These are phyloP conservation scores for Pogonomyrmex californicus DNA, from an alignment of 1,140 invertebrate species.

Conservation along the genomic window DNA sequence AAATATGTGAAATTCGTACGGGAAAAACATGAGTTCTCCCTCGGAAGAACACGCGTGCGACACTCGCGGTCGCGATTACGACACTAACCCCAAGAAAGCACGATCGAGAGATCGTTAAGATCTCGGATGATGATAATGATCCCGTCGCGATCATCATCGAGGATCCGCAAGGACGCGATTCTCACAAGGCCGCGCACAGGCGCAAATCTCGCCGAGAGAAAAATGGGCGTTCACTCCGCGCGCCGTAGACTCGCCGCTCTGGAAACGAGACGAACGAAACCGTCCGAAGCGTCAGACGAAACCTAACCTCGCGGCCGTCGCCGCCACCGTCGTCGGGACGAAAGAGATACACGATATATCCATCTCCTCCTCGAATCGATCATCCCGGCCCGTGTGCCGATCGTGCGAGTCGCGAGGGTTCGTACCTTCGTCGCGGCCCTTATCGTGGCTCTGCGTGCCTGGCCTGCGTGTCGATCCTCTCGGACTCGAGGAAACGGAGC, in stretches of 20 bases:
- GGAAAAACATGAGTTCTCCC: not conserved
- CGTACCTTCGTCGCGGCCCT: not conserved
- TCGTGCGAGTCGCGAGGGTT: not conserved
- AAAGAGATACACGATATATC: too few species aligned
- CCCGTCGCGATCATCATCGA: not conserved
- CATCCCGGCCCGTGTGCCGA: not conserved
- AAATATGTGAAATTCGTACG: not conserved
- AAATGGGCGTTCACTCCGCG: constrained; percentile 85
- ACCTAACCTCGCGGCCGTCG: constrained; percentile 75
- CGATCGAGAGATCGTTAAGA: not conserved
- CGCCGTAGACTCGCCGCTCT: constrained; percentile 63
- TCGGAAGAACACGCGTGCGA: not conserved
- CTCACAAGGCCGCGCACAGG: constrained; percentile 1
- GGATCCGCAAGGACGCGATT: not conserved
- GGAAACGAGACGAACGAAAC: constrained; percentile 47
- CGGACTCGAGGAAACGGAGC: not conserved
- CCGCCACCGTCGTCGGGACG: not conserved
- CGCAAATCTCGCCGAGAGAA: constrained; percentile 64
- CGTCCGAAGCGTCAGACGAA: not conserved
- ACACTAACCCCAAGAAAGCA: not conserved
- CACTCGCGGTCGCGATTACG: not conserved
- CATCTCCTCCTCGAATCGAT: not conserved
- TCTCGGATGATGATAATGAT: not conserved
- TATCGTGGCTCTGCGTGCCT: constrained; percentile 3
- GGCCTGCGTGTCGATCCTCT: not conserved